phyloP scores from a whole-genome alignment of 2,113 vertebrate species.

The Quiscalus mexicanus region DNA sequence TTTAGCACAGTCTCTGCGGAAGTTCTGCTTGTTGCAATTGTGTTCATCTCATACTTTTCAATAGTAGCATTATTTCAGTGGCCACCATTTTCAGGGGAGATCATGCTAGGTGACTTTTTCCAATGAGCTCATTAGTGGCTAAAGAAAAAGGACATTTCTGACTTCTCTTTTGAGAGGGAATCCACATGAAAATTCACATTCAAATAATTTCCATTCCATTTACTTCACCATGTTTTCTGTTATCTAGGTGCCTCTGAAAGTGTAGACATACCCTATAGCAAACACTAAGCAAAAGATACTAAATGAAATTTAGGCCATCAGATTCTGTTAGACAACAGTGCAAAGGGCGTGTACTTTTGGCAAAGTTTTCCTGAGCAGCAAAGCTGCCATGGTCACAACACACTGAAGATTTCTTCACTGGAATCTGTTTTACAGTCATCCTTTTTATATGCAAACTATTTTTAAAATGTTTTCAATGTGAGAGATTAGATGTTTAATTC shows the following conservation, averaged over 20 bases:
- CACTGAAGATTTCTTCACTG: neutral
- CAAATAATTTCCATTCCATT: neutral
- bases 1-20: neutral
- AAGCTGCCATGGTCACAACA: neutral
- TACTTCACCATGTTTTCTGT: neutral
- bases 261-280: neutral
- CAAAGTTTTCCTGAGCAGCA: neutral
- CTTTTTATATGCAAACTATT: conserved; percentile 42
- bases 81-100: neutral
- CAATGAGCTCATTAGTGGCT: neutral
- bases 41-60: neutral
- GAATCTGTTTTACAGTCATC: neutral
- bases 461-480: neutral
- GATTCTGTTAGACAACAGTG: neutral
- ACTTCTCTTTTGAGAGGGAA: neutral
- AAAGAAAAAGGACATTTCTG: neutral
- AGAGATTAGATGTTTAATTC: conserved; percentile 43
- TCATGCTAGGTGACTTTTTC: neutral
- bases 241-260: neutral
- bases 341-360: neutral
- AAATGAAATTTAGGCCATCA: neutral
- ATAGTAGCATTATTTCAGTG: neutral
- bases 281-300: neutral
- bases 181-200: neutral
- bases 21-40: neutral